phyloP scores from a whole-genome alignment of 2,113 vertebrate species.

The Crotalus viridis region DNA sequence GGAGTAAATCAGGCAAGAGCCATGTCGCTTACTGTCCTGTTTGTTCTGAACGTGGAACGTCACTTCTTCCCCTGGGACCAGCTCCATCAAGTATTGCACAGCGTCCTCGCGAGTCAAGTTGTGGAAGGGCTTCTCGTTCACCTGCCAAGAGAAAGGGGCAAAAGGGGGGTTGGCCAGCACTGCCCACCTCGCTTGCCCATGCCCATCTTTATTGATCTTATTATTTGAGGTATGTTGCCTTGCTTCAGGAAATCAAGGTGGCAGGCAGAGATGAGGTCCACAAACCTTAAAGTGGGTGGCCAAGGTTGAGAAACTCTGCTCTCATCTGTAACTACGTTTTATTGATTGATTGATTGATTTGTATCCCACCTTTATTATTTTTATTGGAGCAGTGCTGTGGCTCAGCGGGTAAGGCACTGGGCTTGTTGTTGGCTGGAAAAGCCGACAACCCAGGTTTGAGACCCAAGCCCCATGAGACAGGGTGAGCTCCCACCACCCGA shows the following conservation, averaged over 20 bases:
- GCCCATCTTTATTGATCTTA: neutral
- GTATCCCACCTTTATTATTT: neutral
- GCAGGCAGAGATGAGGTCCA: neutral
- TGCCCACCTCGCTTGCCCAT: neutral
- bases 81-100: conserved; percentile 79
- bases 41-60: conserved; percentile 82
- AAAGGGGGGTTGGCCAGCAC: too few relatives aligned
- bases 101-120: conserved; percentile 92
- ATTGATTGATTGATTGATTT: neutral
- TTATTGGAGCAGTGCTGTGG: neutral
- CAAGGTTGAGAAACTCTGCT: neutral
- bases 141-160: conserved; percentile 64
- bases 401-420: neutral
- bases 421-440: neutral
- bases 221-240: neutral
- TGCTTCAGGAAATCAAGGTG: neutral
- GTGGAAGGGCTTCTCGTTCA: conserved; percentile 80
- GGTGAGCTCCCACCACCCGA: neutral
- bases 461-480: neutral
- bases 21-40: conserved; percentile 83
- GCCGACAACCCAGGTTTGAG: neutral
- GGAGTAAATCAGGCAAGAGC: neutral
- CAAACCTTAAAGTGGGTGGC: neutral
- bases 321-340: neutral
- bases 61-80: conserved; percentile 75